A percentile compares a stretch with the other conserved stretches of the same genome.
These are phyloP conservation scores for Chrysomela aeneicollis DNA, from an alignment of 2,888 invertebrate species.

Conservation along the genomic window DNA sequence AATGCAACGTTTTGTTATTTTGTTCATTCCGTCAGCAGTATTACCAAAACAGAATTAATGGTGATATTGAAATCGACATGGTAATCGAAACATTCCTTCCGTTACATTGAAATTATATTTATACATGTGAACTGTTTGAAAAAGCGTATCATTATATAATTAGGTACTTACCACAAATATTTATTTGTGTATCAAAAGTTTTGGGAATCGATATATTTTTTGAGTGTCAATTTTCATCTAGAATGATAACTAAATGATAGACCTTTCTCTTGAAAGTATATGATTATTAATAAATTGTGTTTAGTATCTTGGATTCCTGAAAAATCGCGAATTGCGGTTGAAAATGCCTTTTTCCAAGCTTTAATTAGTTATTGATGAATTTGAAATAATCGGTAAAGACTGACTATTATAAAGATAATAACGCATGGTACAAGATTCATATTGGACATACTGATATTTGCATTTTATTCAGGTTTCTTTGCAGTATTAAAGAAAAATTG, in stretches of 20 bases:
- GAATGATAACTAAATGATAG: not conserved
- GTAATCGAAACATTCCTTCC: conserved; percentile 37
- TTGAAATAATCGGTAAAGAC: conserved; percentile 35
- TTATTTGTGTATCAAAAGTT: not conserved
- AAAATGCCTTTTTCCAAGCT: conserved; percentile 35
- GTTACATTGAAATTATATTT: conserved; percentile 15
- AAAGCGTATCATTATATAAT: not conserved
- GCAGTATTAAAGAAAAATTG: too few species aligned
- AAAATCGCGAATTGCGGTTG: not conserved
- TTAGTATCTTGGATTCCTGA: conserved; percentile 31
- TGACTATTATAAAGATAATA: conserved; percentile 32
- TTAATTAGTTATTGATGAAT: conserved; percentile 35
- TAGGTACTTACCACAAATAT: not conserved
- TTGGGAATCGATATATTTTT: not conserved
- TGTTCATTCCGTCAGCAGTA: conserved; percentile 36
- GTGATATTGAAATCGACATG: conserved; percentile 9
- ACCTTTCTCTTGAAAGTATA: not conserved
- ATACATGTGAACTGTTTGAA: conserved; percentile 2
- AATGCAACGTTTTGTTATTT: too few species aligned
- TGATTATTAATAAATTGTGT: not conserved
- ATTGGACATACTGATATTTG: too few species aligned
- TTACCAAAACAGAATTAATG: conserved; percentile 20
- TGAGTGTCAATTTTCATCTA: not conserved
- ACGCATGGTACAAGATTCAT: too few species aligned
- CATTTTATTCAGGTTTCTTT: too few species aligned